phyloP scores from a whole-genome alignment of 2,113 vertebrate genomes.

The Nycticebus coucang region DNA sequence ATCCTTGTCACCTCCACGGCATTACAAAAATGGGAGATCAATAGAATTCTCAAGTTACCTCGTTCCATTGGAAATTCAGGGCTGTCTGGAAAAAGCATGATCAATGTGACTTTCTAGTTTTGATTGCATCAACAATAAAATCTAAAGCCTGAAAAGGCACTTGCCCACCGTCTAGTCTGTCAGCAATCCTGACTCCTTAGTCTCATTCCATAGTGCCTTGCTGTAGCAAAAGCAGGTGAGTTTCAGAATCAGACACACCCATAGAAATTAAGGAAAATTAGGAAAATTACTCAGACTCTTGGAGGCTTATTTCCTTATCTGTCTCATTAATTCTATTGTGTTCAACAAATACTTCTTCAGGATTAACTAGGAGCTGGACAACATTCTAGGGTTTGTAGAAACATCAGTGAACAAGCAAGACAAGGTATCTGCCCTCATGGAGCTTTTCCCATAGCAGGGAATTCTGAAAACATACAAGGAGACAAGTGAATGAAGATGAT shows the following conservation, averaged over 20 bases:
- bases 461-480: background rate
- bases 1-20: background rate
- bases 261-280: background rate
- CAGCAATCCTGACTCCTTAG: background rate
- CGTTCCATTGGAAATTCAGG: background rate
- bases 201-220: background rate
- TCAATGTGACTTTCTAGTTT: background rate
- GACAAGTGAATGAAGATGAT: background rate
- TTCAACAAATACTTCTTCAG: background rate
- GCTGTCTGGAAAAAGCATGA: background rate
- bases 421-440: background rate
- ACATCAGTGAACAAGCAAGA: background rate
- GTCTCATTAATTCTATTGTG: background rate
- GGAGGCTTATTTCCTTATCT: background rate
- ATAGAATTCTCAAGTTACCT: slow-evolving; percentile 11
- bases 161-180: background rate
- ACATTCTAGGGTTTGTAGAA: background rate
- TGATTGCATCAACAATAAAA: background rate
- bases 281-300: background rate
- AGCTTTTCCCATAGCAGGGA: background rate
- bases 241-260: background rate
- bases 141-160: background rate
- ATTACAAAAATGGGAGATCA: background rate
- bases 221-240: background rate
- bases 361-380: too few relatives aligned